Evolutionary conservation across 2,797 vertebrate genomes (phyloP).

Genomic region (Rhynchotus rufescens): DNA sequence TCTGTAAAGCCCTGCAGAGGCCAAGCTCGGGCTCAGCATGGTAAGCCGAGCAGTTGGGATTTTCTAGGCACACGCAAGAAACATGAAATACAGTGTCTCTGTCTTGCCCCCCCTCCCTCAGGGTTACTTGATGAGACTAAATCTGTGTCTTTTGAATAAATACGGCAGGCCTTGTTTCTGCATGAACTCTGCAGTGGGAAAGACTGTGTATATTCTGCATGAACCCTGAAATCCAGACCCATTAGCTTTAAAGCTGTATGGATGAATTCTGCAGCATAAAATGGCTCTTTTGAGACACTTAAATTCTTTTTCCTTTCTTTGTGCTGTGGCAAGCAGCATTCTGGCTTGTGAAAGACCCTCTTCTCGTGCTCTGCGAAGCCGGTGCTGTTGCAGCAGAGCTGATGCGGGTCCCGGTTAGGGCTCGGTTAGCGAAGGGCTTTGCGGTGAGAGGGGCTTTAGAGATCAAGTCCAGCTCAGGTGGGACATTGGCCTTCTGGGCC

Average conservation of each 20-base stretch:
- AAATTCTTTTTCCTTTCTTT: background rate
- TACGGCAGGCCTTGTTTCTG: background rate
- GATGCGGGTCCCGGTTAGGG: background rate
- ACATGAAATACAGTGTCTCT: background rate
- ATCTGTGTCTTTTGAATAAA: background rate
- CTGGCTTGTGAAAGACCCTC: background rate
- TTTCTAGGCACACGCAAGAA: background rate
- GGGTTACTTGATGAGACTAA: background rate
- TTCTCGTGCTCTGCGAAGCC: background rate
- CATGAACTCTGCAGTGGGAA: background rate
- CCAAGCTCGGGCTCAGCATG: background rate
- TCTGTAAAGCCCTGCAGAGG: background rate
- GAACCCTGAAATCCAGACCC: background rate
- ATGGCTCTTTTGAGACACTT: background rate
- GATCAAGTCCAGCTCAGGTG: background rate
- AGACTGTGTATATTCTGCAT: accelerated
- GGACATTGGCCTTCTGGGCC: background rate
- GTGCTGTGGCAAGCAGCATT: background rate
- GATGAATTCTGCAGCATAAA: background rate
- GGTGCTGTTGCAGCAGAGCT: background rate
- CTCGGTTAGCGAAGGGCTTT: background rate
- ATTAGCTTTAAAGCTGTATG: background rate
- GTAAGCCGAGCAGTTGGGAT: background rate
- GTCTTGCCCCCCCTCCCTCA: background rate
- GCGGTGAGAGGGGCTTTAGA: background rate